Evolutionary conservation across 2,113 vertebrate species (phyloP).

Genomic region (Eptesicus fuscus): DNA sequence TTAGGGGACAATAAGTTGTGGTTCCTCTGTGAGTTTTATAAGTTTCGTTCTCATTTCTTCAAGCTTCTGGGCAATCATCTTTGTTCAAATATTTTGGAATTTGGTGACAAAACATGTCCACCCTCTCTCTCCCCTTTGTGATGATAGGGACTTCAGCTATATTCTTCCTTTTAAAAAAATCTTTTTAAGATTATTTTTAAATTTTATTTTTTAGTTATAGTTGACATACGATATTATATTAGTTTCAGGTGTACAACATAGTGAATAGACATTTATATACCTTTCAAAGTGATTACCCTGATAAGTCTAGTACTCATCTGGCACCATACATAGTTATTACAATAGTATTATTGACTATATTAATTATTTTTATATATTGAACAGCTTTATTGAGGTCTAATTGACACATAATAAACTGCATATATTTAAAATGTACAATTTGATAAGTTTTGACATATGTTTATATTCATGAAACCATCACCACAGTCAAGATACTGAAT

Average conservation of each 20-base stretch:
- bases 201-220: neutral
- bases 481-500: slow-evolving; percentile 11
- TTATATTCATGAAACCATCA: neutral
- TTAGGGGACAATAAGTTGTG: neutral
- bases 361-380: neutral
- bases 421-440: slow-evolving; percentile 19
- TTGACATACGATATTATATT: neutral
- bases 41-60: slow-evolving; percentile 17
- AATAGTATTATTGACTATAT: neutral
- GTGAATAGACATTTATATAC: neutral
- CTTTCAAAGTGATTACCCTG: neutral
- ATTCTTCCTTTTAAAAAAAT: neutral
- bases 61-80: neutral
- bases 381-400: neutral
- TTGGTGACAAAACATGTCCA: neutral
- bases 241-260: neutral
- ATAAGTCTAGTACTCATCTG: neutral
- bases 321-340: neutral
- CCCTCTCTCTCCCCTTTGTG: neutral
- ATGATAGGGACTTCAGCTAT: slow-evolving; percentile 7
- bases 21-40: slow-evolving; percentile 13
- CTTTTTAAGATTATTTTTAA: neutral
- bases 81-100: slow-evolving; percentile 26
- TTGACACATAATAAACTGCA: neutral
- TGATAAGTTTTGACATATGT: neutral